A percentile compares a stretch with the other conserved stretches of the same genome.
phyloP scores from a whole-genome alignment of 30 jellyfish, hydroid and myxozoan genomes.

The Chironex yamaguchii region DNA sequence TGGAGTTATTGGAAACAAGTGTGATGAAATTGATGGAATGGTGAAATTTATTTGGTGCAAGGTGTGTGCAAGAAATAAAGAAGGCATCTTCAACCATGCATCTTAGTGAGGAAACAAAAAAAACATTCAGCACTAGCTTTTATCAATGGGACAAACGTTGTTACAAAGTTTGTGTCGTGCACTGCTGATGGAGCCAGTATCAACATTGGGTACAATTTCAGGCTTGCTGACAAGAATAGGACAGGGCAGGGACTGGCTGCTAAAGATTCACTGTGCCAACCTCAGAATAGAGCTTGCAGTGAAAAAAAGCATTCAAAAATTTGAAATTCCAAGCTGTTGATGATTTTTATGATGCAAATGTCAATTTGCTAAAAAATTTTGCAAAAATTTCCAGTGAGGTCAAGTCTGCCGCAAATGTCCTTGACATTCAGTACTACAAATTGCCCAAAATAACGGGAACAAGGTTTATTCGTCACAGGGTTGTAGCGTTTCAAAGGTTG shows the following conservation, averaged over 20 bases:
- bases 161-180: constrained; percentile 42
- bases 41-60: too few relatives aligned
- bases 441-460: constrained; percentile 73
- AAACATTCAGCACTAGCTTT: too few relatives aligned
- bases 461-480: constrained; percentile 74
- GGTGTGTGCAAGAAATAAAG: too few relatives aligned
- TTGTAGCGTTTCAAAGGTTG: constrained; percentile 50
- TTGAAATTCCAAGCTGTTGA: constrained; percentile 49
- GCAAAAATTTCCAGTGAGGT: constrained; percentile 45
- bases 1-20: too few relatives aligned
- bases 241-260: constrained; percentile 70
- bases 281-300: constrained; percentile 82
- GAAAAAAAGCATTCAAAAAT: constrained; percentile 42
- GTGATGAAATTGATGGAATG: too few relatives aligned
- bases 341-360: constrained; percentile 49
- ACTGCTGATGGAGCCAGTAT: constrained; percentile 81
- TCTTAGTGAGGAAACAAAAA: too few relatives aligned
- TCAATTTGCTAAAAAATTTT: constrained; percentile 56
- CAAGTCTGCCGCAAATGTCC: constrained; percentile 30
- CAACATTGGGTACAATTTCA: constrained; percentile 65
- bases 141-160: too few relatives aligned
- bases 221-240: constrained; percentile 53
- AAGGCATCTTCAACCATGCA: too few relatives aligned
- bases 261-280: constrained; percentile 72
- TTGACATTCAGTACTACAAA: constrained; percentile 52